phyloP scores from a whole-genome alignment of 2,113 vertebrate genomes.

The Falco punctatus region DNA sequence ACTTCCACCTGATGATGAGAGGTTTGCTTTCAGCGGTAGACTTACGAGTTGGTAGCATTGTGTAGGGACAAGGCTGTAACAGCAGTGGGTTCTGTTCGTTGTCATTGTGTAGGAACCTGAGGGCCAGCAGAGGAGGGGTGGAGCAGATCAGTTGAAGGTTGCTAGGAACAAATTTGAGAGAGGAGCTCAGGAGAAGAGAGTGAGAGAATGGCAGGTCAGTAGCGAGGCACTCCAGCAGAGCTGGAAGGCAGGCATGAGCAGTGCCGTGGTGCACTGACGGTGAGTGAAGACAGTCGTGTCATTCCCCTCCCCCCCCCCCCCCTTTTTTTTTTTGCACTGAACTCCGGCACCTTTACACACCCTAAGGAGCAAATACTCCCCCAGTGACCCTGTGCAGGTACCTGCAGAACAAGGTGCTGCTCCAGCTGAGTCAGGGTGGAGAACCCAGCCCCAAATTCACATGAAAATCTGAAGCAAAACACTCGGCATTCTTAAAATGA shows the following conservation, averaged over 20 bases:
- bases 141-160: conserved; percentile 4
- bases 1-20: conserved; percentile 3
- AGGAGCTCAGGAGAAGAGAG: conserved; percentile 3
- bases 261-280: background rate
- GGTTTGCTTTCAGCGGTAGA: background rate
- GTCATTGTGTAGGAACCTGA: background rate
- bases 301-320: too few species aligned
- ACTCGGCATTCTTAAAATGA: conserved; percentile 69
- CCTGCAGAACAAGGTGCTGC: conserved; percentile 42
- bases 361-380: background rate
- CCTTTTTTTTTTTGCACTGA: background rate
- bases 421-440: conserved; percentile 55
- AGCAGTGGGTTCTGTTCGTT: conserved; percentile 4
- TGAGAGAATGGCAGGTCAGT: background rate
- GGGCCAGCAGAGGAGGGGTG: conserved; percentile 1
- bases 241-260: background rate
- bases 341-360: conserved; percentile 35
- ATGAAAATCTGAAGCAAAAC: conserved; percentile 43
- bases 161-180: conserved; percentile 22
- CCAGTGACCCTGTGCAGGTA: background rate
- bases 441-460: conserved; percentile 58
- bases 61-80: background rate
- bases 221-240: conserved; percentile 10
- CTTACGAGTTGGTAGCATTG: background rate
- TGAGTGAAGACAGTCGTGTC: background rate